Evolutionary conservation across 2,888 invertebrate genomes (phyloP), one percentile per base, ranked within the genome.

Genomic region (Drosophila incognita): DNA sequence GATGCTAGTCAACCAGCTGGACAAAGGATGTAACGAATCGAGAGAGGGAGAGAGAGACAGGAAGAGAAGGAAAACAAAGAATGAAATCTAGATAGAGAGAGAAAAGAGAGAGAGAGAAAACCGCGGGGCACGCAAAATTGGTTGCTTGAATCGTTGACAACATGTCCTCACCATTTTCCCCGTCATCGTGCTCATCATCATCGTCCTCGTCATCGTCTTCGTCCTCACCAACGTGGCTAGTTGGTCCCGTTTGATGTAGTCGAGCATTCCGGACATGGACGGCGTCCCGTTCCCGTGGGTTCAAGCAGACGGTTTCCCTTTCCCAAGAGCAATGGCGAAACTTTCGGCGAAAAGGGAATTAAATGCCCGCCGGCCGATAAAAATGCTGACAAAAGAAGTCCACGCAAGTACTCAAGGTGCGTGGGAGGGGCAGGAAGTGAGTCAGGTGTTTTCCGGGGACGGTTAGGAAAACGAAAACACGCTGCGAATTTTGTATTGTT

Each of bases 131-230:
- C 27, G 33, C 46, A 67, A 78, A 81, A 82, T 83, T 83, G 81
- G 81, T 71, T 69, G 83, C 73, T 68, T 61, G 68, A 77, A 76
- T 83, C 69, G 81, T 69, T 83, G 83, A 82, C 80, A 81, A 82
- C 83, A 79, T 82, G 79, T 81, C 81, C 71, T 61, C 58, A 63
- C 31, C 69, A 67, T 54, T 66, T 63, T 52, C 62, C 42, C 42
- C 67, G 35, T 58, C 61, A 51, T 51, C n/a, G 74, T 77, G 79
- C 61, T 58, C 61, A 60, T 29, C 67, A 56, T 60, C 67, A 58
- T 56, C 65, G 36, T 48, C 67, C 27, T 59, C 59, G 11, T 27
- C 46, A 24, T 46, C 46, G 6, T 24, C 49, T 18, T 18, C 27
- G 74, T 79, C 81, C 66, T 61, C 51, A 57, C 24, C 67, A 62